These are phyloP conservation scores for Hemibagrus wyckioides DNA, from an alignment of 2,113 vertebrate species.

Conservation along the genomic window DNA sequence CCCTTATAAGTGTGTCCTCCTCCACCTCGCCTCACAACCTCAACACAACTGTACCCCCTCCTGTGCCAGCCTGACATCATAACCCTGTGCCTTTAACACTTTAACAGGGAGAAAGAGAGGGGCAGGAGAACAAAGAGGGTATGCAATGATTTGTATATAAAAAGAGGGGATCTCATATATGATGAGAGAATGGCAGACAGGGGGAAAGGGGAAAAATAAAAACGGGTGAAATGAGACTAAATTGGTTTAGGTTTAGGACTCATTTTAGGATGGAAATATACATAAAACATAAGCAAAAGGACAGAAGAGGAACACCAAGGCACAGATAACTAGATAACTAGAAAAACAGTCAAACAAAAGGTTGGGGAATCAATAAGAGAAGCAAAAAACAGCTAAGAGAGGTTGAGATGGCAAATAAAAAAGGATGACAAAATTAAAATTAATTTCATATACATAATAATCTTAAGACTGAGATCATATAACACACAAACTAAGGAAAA, in stretches of 20 bases:
- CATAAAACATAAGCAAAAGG: background rate
- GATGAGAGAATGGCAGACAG: background rate
- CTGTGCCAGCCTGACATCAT: background rate
- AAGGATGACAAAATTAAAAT: background rate
- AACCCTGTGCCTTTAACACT: slow-evolving; percentile 5
- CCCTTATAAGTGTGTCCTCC: background rate
- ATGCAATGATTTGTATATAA: slow-evolving; percentile 17
- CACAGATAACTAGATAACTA: background rate
- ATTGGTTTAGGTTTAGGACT: background rate
- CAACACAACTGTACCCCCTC: slow-evolving; percentile 9
- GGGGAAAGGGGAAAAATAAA: background rate
- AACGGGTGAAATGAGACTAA: background rate
- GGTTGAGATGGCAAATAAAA: slow-evolving; percentile 10
- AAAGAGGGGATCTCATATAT: background rate
- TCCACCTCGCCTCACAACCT: background rate
- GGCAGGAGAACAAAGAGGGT: slow-evolving; percentile 4
- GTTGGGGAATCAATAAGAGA: background rate
- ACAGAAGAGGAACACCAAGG: background rate
- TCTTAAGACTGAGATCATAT: background rate
- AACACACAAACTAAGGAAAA: background rate
- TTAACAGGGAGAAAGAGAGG: background rate
- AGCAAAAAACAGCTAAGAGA: background rate
- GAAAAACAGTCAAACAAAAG: background rate
- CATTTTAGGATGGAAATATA: background rate
- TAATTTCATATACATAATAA: background rate